Base-by-base conservation (phyloP, 1,140 invertebrate genomes). In the Drosophila littoralis region DNA sequence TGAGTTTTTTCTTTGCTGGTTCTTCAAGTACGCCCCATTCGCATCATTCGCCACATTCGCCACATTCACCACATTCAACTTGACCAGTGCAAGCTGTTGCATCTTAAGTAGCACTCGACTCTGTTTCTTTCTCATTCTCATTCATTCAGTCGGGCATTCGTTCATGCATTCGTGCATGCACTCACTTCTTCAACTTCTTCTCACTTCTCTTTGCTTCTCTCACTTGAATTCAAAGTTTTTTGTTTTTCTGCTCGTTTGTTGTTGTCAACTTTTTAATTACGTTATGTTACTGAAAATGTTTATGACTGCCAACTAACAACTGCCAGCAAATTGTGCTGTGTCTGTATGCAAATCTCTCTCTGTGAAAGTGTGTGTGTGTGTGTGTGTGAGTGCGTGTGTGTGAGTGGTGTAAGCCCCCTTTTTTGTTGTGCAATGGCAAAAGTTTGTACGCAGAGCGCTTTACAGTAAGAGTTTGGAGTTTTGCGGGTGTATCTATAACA, bases 251-350 rank as follows among this genome's bases (percentile, higher is more conserved):
- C 35, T 59, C 42, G 42, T 59, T 76, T 79, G 61, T 73, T 79
- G 64, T 55, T 72, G 42, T 63, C 77, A 79, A 79, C 68, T 77
- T 79, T 79, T 79, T 79, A 79, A 79, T 79, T 79, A 73, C 63
- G 74, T 79, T 79, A 72, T 77, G 74, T 77, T 75, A 45, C 58
- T 43, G 46, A 60, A 76, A 73, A 77, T 79, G 68, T 67, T 71
- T 76, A 66, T 76, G 68, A 61, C 57, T 72, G 68, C 52, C 48
- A 55, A 60, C 69, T 72, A 76, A 67, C 60, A 72, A 72, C 72
- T 54, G 45, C 35, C 55, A 68, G 28, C 43, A 45, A 58, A 74
- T 61, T 52, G 61, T 51, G 52, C 35, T 69, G 32, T 57, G 13
- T 43, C 17, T 57, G 38, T 43, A 15, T 10, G 2, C 45, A 12